phyloP scores from a whole-genome alignment of 2,888 invertebrate species.

The Dicranocentrus wangi region DNA sequence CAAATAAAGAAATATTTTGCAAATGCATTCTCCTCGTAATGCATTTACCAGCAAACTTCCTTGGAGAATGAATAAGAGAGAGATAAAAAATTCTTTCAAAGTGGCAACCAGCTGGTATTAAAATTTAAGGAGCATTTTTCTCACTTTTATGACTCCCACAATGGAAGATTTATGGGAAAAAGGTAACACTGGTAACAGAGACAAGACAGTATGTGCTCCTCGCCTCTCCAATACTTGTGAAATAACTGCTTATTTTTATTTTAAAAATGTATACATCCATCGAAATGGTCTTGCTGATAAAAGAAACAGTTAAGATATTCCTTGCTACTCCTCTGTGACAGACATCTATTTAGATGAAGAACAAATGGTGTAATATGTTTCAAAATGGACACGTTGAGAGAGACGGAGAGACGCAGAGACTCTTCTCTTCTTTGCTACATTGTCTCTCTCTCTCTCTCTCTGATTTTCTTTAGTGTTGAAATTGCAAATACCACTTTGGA shows the following conservation, averaged over 20 bases:
- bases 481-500: neutral
- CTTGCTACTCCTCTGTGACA: constrained; percentile 6
- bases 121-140: constrained; percentile 31
- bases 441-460: no score
- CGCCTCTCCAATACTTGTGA: neutral
- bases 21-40: no score
- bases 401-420: no score
- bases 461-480: no score
- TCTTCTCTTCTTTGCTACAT: neutral
- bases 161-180: constrained; percentile 24
- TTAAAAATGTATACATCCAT: neutral
- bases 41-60: no score
- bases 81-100: neutral
- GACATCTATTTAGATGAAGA: constrained; percentile 10
- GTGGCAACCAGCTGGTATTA: constrained; percentile 21
- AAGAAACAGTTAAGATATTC: neutral
- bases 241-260: neutral
- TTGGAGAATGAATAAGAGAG: no score
- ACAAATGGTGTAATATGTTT: constrained; percentile 19
- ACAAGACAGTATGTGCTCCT: neutral
- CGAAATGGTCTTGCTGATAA: neutral
- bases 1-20: neutral
- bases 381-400: neutral
- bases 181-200: neutral
- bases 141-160: constrained; percentile 50